Base-by-base conservation (phyloP, 2,888 invertebrate genomes). In the Punctoribates punctum region DNA sequence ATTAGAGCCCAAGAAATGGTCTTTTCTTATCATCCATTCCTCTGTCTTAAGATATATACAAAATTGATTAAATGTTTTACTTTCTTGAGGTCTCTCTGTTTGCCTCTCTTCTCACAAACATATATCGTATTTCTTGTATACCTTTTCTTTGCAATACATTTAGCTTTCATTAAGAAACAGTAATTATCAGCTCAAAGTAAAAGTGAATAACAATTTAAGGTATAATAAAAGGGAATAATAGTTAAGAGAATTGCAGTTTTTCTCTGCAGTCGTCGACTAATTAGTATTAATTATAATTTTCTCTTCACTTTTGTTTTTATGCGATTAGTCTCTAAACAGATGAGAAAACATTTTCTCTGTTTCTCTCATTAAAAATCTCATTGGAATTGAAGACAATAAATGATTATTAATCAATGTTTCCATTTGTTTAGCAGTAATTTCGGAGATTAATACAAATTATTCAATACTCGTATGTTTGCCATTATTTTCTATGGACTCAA, bases 21-120 rank as follows among this genome's bases (percentile, higher is more conserved):
- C 34, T 34, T 65, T 65, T 65, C 65, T 65, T 65, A 65, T 65
- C 65, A 38, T 34, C 15, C 65, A 34, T 34, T 38, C n/a, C 5
- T 29, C 25, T n/a, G 48, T 11, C 48, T 48, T 17, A 9, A 48
- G 15, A 4, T 57, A 57, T 57, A 57, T 57, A 25, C 34, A 65
- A 65, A 65, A 65, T 65, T 65, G 65, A 38, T 65, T 38, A 65
- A 65, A 65, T 38, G 65, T 20, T 65, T 29, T 65, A 29, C 38
- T 65, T 65, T 57, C 34, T 34, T 34, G 34, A 34, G 34, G 34
- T 57, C 25, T 23, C 57, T 25, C 23, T 57, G 11, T 57, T 9
- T 25, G 5, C 2, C n/a, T n/a, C 54, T 54, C 17, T 57, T n/a
- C n/a, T n/a, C n/a, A n/a, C 34, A 8, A 34, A 34, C 34, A 34